Evolutionary conservation across 2,797 vertebrate genomes (phyloP).

Genomic region (Amblyraja radiata): DNA sequence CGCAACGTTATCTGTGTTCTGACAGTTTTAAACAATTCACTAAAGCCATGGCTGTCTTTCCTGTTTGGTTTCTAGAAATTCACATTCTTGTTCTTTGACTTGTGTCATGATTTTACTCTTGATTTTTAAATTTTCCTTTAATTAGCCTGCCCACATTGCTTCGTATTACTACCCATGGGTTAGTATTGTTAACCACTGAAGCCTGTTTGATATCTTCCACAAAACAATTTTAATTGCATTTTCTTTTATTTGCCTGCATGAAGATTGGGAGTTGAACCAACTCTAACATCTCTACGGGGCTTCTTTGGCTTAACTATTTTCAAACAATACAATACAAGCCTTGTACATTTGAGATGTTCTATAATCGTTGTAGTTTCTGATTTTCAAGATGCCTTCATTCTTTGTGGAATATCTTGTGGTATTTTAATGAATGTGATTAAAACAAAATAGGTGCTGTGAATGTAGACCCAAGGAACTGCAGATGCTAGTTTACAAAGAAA

Average conservation of each 20-base stretch:
- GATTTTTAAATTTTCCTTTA: neutral
- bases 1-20: neutral
- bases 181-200: neutral
- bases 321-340: neutral
- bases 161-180: neutral
- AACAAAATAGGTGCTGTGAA: neutral
- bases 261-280: neutral
- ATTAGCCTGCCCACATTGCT: neutral
- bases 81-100: neutral
- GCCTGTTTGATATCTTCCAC: neutral
- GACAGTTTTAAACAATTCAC: neutral
- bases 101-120: neutral
- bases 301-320: neutral
- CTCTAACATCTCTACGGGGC: neutral
- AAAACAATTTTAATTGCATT: neutral
- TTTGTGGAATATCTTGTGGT: neutral
- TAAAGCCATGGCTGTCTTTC: neutral
- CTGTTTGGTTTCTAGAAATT: neutral
- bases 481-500: too few relatives aligned
- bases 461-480: too few relatives aligned
- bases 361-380: neutral
- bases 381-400: neutral
- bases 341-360: neutral
- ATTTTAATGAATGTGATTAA: neutral
- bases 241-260: too few relatives aligned